phyloP scores from a whole-genome alignment of 2,888 invertebrate species.

The Drosophila cracens region DNA sequence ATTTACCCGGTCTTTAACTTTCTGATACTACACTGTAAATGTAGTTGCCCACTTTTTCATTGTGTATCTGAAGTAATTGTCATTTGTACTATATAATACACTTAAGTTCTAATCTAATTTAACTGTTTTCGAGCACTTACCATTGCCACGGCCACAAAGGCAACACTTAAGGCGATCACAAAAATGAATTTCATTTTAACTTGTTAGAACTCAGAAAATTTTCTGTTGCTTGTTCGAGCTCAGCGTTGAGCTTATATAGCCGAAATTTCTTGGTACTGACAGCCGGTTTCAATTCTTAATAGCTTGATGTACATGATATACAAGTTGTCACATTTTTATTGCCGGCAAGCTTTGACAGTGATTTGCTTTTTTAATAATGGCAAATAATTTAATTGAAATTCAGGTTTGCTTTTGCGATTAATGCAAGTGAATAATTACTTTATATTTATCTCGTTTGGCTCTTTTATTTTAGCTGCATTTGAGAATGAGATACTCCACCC shows the following conservation, averaged over 20 bases:
- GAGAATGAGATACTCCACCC: background rate
- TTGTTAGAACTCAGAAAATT: constrained; percentile 53
- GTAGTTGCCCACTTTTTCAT: background rate
- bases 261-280: constrained; percentile 13
- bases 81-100: background rate
- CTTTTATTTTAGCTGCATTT: too few species aligned
- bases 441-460: background rate
- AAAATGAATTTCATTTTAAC: constrained; percentile 69
- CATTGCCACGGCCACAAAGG: constrained; percentile 51
- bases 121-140: constrained; percentile 56
- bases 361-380: constrained; percentile 2
- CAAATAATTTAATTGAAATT: constrained; percentile 63
- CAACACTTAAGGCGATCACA: constrained; percentile 63
- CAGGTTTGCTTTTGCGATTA: constrained; percentile 35
- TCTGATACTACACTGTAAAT: background rate
- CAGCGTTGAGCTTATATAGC: constrained; percentile 60
- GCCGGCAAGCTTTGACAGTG: background rate
- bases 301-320: constrained; percentile 37
- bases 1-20: background rate
- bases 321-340: constrained; percentile 10
- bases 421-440: constrained; percentile 41
- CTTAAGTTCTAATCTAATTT: background rate
- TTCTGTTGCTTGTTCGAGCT: constrained; percentile 51
- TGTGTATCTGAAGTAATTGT: background rate
- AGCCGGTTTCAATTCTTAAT: constrained; percentile 60